Evolutionary conservation across 2,888 invertebrate genomes (phyloP), one percentile per base, ranked within the genome.

Genomic region (Xanthia togata): DNA sequence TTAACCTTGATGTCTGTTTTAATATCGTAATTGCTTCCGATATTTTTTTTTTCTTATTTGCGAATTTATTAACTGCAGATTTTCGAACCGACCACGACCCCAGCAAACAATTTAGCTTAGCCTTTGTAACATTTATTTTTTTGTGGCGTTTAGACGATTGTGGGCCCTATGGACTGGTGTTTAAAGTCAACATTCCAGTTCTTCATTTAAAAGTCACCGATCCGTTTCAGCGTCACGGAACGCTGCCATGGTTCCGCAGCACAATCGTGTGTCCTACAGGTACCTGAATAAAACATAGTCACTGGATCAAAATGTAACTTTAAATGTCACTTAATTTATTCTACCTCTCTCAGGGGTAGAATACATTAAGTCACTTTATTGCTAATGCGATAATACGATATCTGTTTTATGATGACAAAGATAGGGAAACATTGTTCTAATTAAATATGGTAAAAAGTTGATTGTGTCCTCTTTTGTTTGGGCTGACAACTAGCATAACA

Each of bases 211-310:
- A 84, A 91, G 67, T 79, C 89, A 91, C 85, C 91, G 90, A 91
- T 87, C 91, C 92, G 91, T 91, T 88, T 80, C 90, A 84, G 81
- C 88, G 93, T 92, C 91, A 93, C 90, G 92, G 89, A 85, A 87
- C 79, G 86, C 71, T 79, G 83, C 79, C 86, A 79, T 88, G 89
- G 89, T 88, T 89, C 87, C 89, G 86, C 82, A 82, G 83, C 69
- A 80, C 80, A 86, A 81, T 81, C 62, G 78, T 82, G 65, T 79
- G 75, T 74, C 74, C 75, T 79, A 76, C 35, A 73, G 26, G 62
- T 79, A 76, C 23, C 64, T 78, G 76, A 81, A 78, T 79, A 85
- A 74, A 81, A 78, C 67, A 76, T 64, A 62, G 76, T 44, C n/a
- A 64, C 53, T 68, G 74, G 70, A 69, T 73, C 83, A 85, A 78